Base-by-base conservation (phyloP, 1,140 invertebrate species). In the Pogonognathellus flavescens region DNA sequence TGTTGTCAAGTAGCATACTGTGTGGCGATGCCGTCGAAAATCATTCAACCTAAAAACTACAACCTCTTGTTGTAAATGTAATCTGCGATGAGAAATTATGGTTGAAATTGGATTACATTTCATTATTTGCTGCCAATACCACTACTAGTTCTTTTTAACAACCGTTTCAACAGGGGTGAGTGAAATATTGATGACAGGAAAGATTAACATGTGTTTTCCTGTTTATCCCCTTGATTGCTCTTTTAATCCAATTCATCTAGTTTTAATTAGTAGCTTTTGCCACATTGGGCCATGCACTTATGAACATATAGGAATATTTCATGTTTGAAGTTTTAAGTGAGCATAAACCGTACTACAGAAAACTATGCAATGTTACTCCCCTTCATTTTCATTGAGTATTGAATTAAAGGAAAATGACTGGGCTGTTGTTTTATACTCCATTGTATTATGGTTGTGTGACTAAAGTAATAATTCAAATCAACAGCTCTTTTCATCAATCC, bases 101-200 rank as follows among this genome's bases (percentile, higher is more conserved):
- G 70, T 50, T 76, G 70, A 76, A 76, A 76, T 76, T 76, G 70
- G 70, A 76, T 76, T 76, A 66, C 41, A 76, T 76, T 76, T 50
- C 31, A 31, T 76, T 76, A 49, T 49, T 76, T 76, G 41, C 18
- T 66, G 62, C 62, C 18, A 25, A 66, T 66, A 66, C 22, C 22
- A 49, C 70, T 1, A 49, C 41, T 7, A 41, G 70, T 41, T 41
- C 70, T 76, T 76, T 70, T 13, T 6, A 10, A 20, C 25, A 10
- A 20, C 22, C 9, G 31, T 72, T 76, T 76, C 49, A 76, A 76
- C 25, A 49, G 31, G 70, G 70, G 41, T 41, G 70, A 76, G 31
- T 76, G 70, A 76, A 76, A 76, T 76, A 76, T 76, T 76, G 70
- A 76, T 76, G 70, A 76, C 70, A 76, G n/a, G 70, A 76, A 25